These are phyloP conservation scores for Drosophila aldrichi DNA, from an alignment of 2,888 invertebrate genomes.

Conservation along the genomic window DNA sequence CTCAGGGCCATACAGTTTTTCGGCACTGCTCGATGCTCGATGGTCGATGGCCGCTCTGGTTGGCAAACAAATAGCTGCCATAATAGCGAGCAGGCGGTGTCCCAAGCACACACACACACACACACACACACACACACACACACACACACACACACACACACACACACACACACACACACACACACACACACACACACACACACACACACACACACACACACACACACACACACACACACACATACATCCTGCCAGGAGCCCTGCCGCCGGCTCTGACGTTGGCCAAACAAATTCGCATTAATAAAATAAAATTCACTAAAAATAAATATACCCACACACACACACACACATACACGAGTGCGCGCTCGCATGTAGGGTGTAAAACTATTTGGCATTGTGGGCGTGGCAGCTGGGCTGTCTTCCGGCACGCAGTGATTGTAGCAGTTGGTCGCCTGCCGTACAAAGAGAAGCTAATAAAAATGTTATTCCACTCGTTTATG, in stretches of 20 bases:
- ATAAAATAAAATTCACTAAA: conserved; percentile 62
- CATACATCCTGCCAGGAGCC: conserved; percentile 30
- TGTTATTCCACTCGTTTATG: conserved; percentile 2
- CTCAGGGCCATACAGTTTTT: conserved; percentile 1
- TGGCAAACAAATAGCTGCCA: conserved; percentile 74
- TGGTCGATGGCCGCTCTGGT: conserved; percentile 12
- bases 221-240: not conserved
- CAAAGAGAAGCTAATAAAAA: conserved; percentile 60
- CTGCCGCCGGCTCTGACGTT: conserved; percentile 2
- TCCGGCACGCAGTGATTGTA: conserved; percentile 19
- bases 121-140: not conserved
- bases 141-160: conserved; percentile 8
- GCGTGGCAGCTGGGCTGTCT: conserved; percentile 42
- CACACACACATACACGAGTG: conserved; percentile 1
- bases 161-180: conserved; percentile 11
- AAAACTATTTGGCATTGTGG: conserved; percentile 63
- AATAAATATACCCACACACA: conserved; percentile 10
- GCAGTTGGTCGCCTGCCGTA: conserved; percentile 20
- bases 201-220: too few species aligned
- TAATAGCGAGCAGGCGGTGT: conserved; percentile 58
- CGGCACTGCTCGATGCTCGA: conserved; percentile 10
- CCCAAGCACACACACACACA: conserved; percentile 32
- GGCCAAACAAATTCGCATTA: conserved; percentile 66
- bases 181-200: not conserved
- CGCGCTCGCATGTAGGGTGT: too few species aligned